A percentile compares a stretch with the other conserved stretches of the same genome.
Conservation (phyloP, 2,113 vertebrate species). For the Tragelaphus buxtoni region DNA sequence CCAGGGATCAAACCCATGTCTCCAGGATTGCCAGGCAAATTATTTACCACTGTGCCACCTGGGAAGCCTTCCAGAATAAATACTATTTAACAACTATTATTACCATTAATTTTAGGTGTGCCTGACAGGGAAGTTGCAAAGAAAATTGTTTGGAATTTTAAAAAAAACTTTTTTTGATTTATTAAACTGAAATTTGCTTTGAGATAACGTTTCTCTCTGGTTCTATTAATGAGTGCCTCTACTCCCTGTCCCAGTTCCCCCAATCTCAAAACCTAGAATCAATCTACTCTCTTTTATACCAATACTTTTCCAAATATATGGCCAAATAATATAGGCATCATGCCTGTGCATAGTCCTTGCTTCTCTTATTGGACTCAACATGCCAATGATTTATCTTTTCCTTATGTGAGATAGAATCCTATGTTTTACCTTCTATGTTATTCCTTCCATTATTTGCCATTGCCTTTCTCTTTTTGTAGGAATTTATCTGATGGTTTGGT, state of each 20-base stretch:
- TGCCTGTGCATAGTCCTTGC: neutral
- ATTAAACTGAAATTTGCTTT: neutral
- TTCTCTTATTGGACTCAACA: neutral
- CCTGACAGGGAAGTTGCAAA: neutral
- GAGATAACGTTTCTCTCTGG: neutral
- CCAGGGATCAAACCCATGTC: neutral
- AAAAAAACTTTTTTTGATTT: neutral
- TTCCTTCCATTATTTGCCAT: neutral
- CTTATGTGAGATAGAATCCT: neutral
- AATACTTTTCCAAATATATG: neutral
- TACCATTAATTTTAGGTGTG: neutral
- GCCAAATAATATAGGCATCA: neutral
- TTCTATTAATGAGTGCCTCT: neutral
- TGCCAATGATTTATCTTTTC: neutral
- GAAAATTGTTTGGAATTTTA: fast-evolving
- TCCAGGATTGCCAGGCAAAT: neutral
- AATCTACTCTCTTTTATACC: neutral
- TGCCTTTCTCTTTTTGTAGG: neutral
- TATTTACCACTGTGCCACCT: neutral
- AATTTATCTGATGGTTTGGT: neutral
- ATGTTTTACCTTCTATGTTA: neutral
- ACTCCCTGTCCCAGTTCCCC: fast-evolving
- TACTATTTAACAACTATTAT: neutral
- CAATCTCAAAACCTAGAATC: neutral
- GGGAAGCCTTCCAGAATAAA: neutral